Percentiles rank a stretch among this genome's conserved stretches.
These are phyloP conservation scores for Coenonympha glycerion DNA, from an alignment of 2,888 invertebrate genomes.

Conservation along the genomic window DNA sequence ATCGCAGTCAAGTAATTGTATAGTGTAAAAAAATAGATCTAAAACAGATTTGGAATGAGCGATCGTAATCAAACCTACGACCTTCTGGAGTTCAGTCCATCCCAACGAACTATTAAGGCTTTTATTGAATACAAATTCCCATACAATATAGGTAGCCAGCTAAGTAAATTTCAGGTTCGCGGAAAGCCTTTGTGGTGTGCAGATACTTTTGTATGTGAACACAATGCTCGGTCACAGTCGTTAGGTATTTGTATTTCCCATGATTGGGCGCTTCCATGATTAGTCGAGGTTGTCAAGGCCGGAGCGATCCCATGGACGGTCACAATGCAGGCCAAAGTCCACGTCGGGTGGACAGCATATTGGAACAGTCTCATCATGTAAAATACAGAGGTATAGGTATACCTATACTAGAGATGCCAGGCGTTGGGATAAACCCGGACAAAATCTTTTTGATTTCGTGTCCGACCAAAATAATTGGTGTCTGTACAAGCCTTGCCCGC, in stretches of 20 bases:
- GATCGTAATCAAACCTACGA: neutral
- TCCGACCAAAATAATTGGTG: too few species aligned
- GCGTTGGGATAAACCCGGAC: too few species aligned
- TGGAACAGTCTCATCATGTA: neutral
- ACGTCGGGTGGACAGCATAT: neutral
- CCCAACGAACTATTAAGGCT: neutral
- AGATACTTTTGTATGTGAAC: neutral
- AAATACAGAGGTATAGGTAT: neutral
- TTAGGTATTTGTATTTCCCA: neutral
- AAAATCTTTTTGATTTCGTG: too few species aligned
- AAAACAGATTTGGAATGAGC: too few species aligned
- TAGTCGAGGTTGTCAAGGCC: slow-evolving; percentile 12
- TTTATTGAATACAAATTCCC: neutral
- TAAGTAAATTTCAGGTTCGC: neutral
- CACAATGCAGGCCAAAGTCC: slow-evolving; percentile 4
- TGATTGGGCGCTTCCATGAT: neutral
- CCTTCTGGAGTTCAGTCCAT: neutral
- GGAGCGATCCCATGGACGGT: slow-evolving; percentile 13
- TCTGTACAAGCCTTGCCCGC: too few species aligned
- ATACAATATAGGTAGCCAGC: neutral
- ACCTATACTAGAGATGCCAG: neutral
- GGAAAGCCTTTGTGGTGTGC: neutral
- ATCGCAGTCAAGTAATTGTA: too few species aligned
- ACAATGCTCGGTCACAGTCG: neutral
- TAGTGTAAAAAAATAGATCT: too few species aligned